These are phyloP conservation scores for Hydrolagus colliei DNA, from an alignment of 2,797 vertebrate species.

Conservation along the genomic window DNA sequence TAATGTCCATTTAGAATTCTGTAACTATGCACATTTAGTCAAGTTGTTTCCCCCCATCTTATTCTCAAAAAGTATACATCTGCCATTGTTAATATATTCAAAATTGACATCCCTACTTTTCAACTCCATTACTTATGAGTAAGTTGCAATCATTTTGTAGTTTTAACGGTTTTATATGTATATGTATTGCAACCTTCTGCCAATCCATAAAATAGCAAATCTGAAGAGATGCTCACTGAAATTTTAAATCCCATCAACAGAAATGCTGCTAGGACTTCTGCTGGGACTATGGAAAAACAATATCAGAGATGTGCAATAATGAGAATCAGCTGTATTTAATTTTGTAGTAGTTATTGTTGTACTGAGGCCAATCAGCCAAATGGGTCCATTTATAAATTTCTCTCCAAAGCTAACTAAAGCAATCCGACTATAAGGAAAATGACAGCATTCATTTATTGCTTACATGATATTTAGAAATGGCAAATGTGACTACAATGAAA, in stretches of 20 bases:
- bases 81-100: background rate
- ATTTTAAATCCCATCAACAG: no score
- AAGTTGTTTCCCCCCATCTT: background rate
- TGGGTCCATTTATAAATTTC: background rate
- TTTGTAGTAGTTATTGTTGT: no score
- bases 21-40: background rate
- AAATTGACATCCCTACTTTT: background rate
- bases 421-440: background rate
- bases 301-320: background rate
- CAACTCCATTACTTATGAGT: background rate
- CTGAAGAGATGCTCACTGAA: background rate
- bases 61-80: background rate
- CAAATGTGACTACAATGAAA: no score
- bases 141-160: background rate
- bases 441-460: background rate
- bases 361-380: background rate
- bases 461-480: background rate
- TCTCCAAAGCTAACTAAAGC: background rate
- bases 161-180: background rate
- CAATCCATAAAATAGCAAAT: background rate
- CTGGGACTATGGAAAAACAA: background rate
- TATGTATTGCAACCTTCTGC: background rate
- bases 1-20: background rate
- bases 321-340: background rate
- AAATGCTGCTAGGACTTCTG: background rate